These are phyloP conservation scores for Girardinichthys multiradiatus DNA, from an alignment of 2,113 vertebrate genomes.

Conservation along the genomic window DNA sequence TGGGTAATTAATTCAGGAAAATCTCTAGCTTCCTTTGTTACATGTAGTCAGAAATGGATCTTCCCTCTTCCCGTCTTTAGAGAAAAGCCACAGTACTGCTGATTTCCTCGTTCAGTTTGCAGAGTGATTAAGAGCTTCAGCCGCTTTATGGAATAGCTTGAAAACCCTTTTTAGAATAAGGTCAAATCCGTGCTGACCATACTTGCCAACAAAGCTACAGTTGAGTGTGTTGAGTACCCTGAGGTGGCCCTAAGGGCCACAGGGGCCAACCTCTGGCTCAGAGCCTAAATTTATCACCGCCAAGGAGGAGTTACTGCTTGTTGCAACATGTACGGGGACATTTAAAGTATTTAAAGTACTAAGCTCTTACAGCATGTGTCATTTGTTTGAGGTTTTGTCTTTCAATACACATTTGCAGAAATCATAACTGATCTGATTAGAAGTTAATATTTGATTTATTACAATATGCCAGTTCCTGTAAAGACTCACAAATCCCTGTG, in stretches of 20 bases:
- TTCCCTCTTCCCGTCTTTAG: background rate
- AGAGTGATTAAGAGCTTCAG: slow-evolving; percentile 48
- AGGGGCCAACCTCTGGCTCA: slow-evolving; percentile 18
- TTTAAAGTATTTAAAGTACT: background rate
- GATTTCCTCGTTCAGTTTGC: slow-evolving; percentile 7
- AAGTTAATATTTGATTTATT: slow-evolving; percentile 19
- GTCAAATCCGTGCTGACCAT: slow-evolving; percentile 31
- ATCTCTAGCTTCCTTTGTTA: background rate
- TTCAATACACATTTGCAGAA: background rate
- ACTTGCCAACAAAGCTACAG: slow-evolving; percentile 38
- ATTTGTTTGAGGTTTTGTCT: background rate
- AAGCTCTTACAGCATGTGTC: background rate
- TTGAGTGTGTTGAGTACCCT: slow-evolving; percentile 16
- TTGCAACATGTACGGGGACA: background rate
- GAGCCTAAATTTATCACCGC: slow-evolving; percentile 3
- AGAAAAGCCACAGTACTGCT: background rate
- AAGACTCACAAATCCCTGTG: background rate
- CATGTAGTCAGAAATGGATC: background rate
- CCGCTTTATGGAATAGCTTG: slow-evolving; percentile 30
- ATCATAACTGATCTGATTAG: background rate
- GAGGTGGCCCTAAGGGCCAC: slow-evolving; percentile 29
- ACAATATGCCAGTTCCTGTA: slow-evolving; percentile 1
- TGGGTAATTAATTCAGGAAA: background rate
- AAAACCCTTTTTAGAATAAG: slow-evolving; percentile 31
- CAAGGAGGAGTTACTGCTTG: background rate